Conservation (phyloP, 1,140 invertebrate species). For the Acromyrmex charruanus region DNA sequence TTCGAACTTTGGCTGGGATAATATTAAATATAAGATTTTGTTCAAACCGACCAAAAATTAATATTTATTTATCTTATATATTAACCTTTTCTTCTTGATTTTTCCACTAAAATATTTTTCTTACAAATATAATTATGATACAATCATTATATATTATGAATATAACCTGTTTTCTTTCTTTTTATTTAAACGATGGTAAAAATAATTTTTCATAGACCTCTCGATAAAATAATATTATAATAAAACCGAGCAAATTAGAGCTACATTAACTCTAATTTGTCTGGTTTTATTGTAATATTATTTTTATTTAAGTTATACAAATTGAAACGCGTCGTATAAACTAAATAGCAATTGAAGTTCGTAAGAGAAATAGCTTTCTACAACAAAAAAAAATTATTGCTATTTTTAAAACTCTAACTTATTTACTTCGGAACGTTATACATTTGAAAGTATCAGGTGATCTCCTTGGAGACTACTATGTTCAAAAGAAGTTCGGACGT, state of each 20-base stretch:
- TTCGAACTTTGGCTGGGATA: background rate
- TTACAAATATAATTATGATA: background rate
- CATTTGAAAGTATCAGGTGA: background rate
- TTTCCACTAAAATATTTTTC: background rate
- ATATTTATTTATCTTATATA: conserved; percentile 12
- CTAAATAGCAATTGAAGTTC: background rate
- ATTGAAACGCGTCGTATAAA: background rate
- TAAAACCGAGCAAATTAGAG: no score
- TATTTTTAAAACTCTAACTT: background rate
- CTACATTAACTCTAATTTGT: no score
- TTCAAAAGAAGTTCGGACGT: background rate
- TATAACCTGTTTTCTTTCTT: background rate
- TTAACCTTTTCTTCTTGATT: background rate
- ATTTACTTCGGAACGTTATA: background rate
- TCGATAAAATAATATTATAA: no score
- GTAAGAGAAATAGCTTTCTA: background rate
- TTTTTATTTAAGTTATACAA: background rate
- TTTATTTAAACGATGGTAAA: no score
- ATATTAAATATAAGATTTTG: background rate
- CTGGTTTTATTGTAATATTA: no score
- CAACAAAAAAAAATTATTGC: background rate
- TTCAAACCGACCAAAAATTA: background rate
- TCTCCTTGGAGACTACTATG: background rate
- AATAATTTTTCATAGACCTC: no score
- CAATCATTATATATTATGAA: no score